A percentile compares a stretch with the other conserved stretches of the same genome.
These are phyloP conservation scores for Monopterus albus DNA, from an alignment of 2,113 vertebrate genomes.

Conservation along the genomic window DNA sequence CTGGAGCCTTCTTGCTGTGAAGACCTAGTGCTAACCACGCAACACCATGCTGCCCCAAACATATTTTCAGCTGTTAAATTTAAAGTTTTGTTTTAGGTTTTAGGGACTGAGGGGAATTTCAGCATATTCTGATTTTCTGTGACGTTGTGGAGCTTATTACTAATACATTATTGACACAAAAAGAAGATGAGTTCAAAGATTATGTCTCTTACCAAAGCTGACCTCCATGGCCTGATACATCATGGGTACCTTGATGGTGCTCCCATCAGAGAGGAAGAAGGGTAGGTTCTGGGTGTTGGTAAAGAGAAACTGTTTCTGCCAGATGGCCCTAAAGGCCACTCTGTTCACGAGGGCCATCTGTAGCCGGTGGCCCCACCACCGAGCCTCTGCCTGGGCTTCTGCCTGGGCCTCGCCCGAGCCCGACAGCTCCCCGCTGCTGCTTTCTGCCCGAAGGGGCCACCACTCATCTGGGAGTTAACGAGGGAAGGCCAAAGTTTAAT, in stretches of 20 bases:
- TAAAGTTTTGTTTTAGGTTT: no score
- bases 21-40: no score
- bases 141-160: no score
- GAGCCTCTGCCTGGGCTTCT: conserved; percentile 56
- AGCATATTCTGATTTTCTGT: no score
- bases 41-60: no score
- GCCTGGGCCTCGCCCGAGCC: conserved; percentile 70
- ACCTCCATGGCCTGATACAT: conserved; percentile 90
- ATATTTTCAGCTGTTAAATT: no score
- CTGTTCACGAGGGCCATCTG: conserved; percentile 86
- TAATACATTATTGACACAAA: no score
- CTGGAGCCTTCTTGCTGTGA: no score
- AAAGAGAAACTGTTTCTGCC: conserved; percentile 89
- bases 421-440: conserved; percentile 70
- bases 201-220: conserved; percentile 88
- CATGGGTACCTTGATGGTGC: conserved; percentile 86
- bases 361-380: conserved; percentile 39
- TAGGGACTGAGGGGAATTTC: no score
- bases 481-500: background rate
- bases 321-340: conserved; percentile 87
- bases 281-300: conserved; percentile 85
- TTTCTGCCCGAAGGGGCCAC: conserved; percentile 61
- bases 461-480: conserved; percentile 53
- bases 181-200: no score
- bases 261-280: conserved; percentile 84